Evolutionary conservation across 2,113 vertebrate genomes (phyloP), one percentile per base, ranked within the genome.

Genomic region (Pituophis catenifer): DNA sequence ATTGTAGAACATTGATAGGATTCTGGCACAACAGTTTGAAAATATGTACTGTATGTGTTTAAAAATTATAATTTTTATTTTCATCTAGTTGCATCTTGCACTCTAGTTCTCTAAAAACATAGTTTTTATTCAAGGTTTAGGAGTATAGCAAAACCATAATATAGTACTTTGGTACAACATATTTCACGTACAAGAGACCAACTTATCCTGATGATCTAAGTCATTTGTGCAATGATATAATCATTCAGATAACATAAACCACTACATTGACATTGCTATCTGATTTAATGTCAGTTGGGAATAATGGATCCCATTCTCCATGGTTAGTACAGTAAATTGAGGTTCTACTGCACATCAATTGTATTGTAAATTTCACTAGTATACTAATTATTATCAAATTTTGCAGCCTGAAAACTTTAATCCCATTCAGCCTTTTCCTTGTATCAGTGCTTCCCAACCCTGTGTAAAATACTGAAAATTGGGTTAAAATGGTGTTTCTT

Each of bases 291-390:
- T 33, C 13, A 75, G 2, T 75, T 5, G 33, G 65, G n/a, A 75
- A 75, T 33, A 75, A 33, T 6, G 65, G 65, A 33, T 15, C 13
- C 13, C 29, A 33, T 13, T n/a, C 29, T 15, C 65, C 29, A n/a
- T 75, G 65, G 13, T 75, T 75, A 75, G 65, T 75, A n/a, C n/a
- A 15, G 13, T 75, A 75, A 75, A 75, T 75, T 6, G 5, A 33
- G 65, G 65, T 75, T 75, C 13, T n/a, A 75, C n/a, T 75, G 54
- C 50, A n/a, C 57, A 26, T 8, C 17, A 89, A 1, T 33, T 9
- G 0, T 81, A 3, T 5, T 0, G 3, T 29, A 90, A 6, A 93
- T 88, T 59, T 3, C 0, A 0, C 0, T 65, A 85, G 70, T 59
- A 26, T 23, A 24, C 8, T 65, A 57, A 8, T 44, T 86, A 89